These are phyloP conservation scores for Slavum lentiscoides DNA, from an alignment of 2,888 invertebrate species.

Conservation along the genomic window DNA sequence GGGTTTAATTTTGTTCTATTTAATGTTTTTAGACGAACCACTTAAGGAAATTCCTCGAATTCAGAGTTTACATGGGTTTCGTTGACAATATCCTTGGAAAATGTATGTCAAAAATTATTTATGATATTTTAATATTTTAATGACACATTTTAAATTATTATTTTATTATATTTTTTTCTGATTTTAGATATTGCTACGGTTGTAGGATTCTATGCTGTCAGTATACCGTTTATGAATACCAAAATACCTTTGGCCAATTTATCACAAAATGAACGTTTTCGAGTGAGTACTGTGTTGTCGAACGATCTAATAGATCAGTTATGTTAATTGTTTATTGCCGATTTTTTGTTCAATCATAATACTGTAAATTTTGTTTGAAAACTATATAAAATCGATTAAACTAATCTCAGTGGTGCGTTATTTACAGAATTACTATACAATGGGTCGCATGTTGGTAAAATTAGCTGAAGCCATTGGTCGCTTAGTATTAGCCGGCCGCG, in stretches of 20 bases:
- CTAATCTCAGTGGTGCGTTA: not conserved
- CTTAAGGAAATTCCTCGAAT: constrained; percentile 83
- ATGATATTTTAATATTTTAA: not conserved
- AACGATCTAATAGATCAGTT: not conserved
- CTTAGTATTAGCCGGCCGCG: constrained; percentile 90
- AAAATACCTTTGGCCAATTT: constrained; percentile 70
- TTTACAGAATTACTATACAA: constrained; percentile 86
- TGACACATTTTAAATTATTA: not conserved
- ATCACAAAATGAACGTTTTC: constrained; percentile 77
- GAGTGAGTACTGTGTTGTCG: constrained; percentile 62
- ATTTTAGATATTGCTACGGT: constrained; percentile 88
- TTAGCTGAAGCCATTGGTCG: constrained; percentile 97
- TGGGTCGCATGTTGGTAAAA: constrained; percentile 93
- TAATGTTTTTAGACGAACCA: constrained; percentile 69
- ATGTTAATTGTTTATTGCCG: no score
- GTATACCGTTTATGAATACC: constrained; percentile 85
- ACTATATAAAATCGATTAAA: not conserved
- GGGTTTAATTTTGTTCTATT: not conserved
- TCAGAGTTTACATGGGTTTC: constrained; percentile 88
- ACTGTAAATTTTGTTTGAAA: not conserved
- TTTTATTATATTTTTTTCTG: constrained; percentile 50
- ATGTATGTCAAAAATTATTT: constrained; percentile 67
- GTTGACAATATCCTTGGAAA: constrained; percentile 95
- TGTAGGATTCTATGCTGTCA: constrained; percentile 93
- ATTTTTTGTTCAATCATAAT: no score